Conservation (phyloP, 1,140 invertebrate species). For the Brachionus angularis region DNA sequence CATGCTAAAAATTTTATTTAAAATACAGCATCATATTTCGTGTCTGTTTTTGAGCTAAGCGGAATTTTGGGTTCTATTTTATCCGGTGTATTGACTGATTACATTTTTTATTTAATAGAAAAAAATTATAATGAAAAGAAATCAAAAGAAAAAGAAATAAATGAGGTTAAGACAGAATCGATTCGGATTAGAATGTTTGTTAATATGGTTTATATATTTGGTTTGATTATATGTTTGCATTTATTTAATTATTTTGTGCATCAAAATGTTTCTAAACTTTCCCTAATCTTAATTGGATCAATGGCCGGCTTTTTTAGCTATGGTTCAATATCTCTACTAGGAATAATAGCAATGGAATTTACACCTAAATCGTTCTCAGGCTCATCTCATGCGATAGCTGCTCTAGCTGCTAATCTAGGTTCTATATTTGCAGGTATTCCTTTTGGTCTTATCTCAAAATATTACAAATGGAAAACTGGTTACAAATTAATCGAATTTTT, state of each 20-base stretch:
- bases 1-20: no score
- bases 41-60: constrained; percentile 14
- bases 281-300: not conserved
- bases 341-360: constrained; percentile 42
- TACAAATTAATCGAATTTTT: not conserved
- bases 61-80: constrained; percentile 27
- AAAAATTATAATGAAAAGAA: not conserved
- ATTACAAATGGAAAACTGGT: constrained; percentile 2
- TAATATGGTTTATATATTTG: not conserved
- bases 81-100: constrained; percentile 8
- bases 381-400: constrained; percentile 19
- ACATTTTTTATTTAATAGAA: not conserved
- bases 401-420: constrained; percentile 28
- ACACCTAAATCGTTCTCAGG: constrained; percentile 22
- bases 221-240: not conserved
- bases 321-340: constrained; percentile 23
- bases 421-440: constrained; percentile 15
- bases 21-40: constrained; percentile 34
- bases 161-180: not conserved
- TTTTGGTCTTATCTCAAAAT: constrained; percentile 27
- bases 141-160: no score
- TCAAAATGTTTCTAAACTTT: not conserved
- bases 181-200: not conserved
- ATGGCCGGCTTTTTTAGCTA: constrained; percentile 17
- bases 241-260: constrained; percentile 20